These are phyloP conservation scores for Drosophila kanapiae DNA, from an alignment of 1,140 invertebrate species.

Conservation along the genomic window DNA sequence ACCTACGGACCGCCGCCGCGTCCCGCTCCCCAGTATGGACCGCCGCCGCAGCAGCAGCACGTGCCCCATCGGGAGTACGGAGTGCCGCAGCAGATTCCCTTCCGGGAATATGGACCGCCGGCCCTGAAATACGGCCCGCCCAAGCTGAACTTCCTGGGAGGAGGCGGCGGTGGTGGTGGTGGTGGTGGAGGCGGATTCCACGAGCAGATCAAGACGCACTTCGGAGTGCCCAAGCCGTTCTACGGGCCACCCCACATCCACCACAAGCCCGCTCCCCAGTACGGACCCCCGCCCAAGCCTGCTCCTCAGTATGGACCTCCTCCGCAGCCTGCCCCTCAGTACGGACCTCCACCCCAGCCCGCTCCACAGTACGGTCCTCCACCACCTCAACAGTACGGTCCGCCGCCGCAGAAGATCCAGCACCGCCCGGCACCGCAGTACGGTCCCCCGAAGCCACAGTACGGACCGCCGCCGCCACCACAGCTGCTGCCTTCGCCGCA, in stretches of 20 bases:
- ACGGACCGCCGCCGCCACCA: conserved; percentile 73
- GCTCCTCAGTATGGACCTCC: conserved; percentile 83
- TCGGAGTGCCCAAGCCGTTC: conserved; percentile 83
- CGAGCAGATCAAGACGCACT: conserved; percentile 81
- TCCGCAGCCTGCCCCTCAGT: conserved; percentile 76
- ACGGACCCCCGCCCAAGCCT: conserved; percentile 76
- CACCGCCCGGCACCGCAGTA: conserved; percentile 86
- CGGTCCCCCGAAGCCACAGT: conserved; percentile 80
- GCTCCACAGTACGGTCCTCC: conserved; percentile 85
- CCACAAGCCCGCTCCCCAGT: conserved; percentile 69
- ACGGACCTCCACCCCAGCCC: conserved; percentile 85
- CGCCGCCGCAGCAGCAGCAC: conserved; percentile 76
- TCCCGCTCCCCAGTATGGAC: conserved; percentile 85
- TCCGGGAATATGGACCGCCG: conserved; percentile 77
- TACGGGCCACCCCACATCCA: conserved; percentile 85
- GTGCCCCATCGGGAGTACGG: conserved; percentile 84
- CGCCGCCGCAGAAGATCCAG: conserved; percentile 85
- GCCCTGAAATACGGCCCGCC: conserved; percentile 78
- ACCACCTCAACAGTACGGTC: conserved; percentile 77
- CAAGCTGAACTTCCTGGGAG: conserved; percentile 76
- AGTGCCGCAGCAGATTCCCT: conserved; percentile 79
- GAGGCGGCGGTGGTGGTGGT: conserved; percentile 70
- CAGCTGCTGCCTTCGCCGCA: conserved; percentile 82
- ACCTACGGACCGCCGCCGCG: conserved; percentile 63
- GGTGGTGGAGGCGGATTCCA: conserved; percentile 45